Evolutionary conservation across 2,113 vertebrate genomes (phyloP).

Genomic region (Myrmophylax atrothorax): DNA sequence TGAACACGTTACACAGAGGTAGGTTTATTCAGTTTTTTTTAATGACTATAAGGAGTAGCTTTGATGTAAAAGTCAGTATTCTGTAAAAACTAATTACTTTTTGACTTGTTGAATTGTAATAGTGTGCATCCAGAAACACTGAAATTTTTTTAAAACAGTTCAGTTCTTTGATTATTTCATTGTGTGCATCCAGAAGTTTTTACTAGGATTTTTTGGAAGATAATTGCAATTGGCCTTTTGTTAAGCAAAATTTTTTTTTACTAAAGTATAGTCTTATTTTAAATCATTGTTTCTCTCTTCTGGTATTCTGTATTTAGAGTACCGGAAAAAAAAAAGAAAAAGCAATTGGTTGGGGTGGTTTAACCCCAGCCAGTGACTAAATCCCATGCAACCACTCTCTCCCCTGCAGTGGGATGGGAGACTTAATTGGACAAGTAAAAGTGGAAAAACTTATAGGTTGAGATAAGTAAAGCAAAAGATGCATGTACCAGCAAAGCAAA

Average conservation of each 20-base stretch:
- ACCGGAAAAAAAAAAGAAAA: neutral
- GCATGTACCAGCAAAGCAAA: neutral
- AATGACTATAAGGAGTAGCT: constrained; percentile 50
- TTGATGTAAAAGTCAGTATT: constrained; percentile 68
- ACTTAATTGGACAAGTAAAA: neutral
- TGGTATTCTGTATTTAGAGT: neutral
- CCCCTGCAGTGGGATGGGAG: neutral
- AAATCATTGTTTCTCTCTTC: neutral
- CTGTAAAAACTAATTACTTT: constrained; percentile 75
- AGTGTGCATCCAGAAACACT: neutral
- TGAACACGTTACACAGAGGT: constrained; percentile 30
- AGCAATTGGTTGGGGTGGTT: neutral
- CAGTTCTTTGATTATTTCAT: neutral
- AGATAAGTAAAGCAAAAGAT: neutral
- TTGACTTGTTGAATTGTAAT: constrained; percentile 63
- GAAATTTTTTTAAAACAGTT: constrained; percentile 26
- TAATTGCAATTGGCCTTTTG: neutral
- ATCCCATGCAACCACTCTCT: neutral
- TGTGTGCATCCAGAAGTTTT: neutral
- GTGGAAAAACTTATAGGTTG: neutral
- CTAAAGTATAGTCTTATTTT: neutral
- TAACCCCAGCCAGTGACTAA: neutral
- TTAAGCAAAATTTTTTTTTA: neutral
- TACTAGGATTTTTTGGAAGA: neutral
- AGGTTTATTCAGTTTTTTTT: constrained; percentile 59